Evolutionary conservation across 2,113 vertebrate genomes (phyloP).

Genomic region (Mustela nigripes): DNA sequence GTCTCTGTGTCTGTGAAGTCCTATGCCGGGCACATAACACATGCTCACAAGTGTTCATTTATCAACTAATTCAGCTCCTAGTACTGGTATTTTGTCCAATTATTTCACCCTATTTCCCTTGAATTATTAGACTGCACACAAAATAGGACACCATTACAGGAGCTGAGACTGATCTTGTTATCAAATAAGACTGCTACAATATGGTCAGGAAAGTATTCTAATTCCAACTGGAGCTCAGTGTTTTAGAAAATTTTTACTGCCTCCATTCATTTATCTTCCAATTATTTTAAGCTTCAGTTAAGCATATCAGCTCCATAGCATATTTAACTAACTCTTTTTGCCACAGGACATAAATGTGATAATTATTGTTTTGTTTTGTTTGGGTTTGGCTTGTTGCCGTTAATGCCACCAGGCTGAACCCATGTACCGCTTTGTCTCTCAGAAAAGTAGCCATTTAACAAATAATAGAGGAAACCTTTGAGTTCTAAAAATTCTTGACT

Average conservation of each 20-base stretch:
- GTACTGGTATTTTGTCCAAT: neutral
- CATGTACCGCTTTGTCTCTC: conserved; percentile 3
- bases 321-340: conserved; percentile 22
- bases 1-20: neutral
- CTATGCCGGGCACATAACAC: neutral
- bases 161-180: neutral
- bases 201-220: neutral
- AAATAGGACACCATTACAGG: neutral
- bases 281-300: conserved; percentile 16
- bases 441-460: conserved; percentile 54
- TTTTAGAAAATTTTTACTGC: conserved; percentile 2
- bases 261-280: conserved; percentile 26
- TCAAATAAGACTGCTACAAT: neutral
- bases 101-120: neutral
- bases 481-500: conserved; percentile 71
- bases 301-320: neutral
- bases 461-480: conserved; percentile 73
- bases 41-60: neutral
- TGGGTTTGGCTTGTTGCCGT: neutral
- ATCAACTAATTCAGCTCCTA: neutral
- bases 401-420: neutral
- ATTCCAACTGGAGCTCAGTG: neutral
- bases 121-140: neutral
- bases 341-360: neutral
- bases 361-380: conserved; percentile 5